These are phyloP conservation scores for Heliconius hewitsoni DNA, from an alignment of 1,140 invertebrate genomes.

Conservation along the genomic window DNA sequence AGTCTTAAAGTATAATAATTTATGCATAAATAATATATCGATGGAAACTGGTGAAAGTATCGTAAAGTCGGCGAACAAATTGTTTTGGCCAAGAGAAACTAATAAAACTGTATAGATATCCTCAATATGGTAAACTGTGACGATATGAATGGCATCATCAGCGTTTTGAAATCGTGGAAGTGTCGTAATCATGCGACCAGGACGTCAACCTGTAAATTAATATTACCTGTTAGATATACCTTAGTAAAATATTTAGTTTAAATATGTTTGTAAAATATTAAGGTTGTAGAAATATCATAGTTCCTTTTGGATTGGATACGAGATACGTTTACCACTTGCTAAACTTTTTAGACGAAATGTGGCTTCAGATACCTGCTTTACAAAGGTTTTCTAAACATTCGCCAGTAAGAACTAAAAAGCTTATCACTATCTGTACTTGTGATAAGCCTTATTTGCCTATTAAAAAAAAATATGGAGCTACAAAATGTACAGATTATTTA, in stretches of 20 bases:
- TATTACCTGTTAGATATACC: neutral
- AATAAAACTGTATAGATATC: constrained; percentile 34
- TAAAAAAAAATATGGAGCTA: no score
- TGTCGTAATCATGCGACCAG: constrained; percentile 20
- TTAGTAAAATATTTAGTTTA: neutral
- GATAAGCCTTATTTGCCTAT: no score
- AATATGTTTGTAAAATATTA: neutral
- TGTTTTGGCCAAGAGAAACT: constrained; percentile 20
- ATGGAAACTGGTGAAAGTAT: constrained; percentile 31
- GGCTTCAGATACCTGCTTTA: no score
- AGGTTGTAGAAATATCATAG: no score
- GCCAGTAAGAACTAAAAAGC: no score
- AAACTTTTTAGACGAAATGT: no score
- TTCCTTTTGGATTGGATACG: no score
- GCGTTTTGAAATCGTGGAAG: constrained; percentile 10
- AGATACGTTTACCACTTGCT: no score
- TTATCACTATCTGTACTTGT: no score
- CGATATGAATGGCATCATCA: constrained; percentile 35
- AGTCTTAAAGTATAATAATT: constrained; percentile 1
- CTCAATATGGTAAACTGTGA: constrained; percentile 21
- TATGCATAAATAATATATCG: constrained; percentile 17
- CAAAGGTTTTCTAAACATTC: no score
- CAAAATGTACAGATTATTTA: neutral
- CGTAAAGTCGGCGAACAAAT: constrained; percentile 26
- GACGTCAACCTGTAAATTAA: neutral